phyloP scores from a whole-genome alignment of 2,113 vertebrate genomes.

The Smithornis capensis region DNA sequence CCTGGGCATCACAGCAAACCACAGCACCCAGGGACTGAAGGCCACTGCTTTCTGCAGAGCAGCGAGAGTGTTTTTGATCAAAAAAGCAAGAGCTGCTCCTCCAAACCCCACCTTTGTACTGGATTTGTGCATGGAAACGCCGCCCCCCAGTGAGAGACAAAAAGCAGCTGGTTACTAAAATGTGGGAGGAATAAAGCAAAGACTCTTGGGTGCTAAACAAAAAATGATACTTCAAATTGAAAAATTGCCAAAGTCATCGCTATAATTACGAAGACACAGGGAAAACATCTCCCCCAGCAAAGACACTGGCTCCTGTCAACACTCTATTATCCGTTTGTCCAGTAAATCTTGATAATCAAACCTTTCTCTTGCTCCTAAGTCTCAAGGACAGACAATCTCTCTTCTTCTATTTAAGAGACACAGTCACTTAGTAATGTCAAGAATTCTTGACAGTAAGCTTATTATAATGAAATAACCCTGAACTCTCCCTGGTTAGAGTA shows the following conservation, averaged over 20 bases:
- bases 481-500: not conserved
- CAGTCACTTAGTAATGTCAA: not conserved
- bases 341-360: too few relatives aligned
- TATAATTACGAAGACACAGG: not conserved
- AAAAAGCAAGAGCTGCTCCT: not conserved
- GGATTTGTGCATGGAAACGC: conserved; percentile 38
- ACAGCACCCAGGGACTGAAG: not conserved
- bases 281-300: not conserved
- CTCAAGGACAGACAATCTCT: conserved; percentile 17
- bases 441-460: not conserved
- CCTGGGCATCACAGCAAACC: not conserved
- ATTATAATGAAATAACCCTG: not conserved
- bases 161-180: conserved; percentile 9
- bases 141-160: conserved; percentile 42
- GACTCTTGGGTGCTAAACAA: not conserved
- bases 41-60: not conserved
- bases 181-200: not conserved
- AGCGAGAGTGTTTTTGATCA: not conserved
- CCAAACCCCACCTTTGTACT: not conserved
- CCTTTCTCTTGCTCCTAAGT: not conserved
- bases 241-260: not conserved
- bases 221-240: not conserved
- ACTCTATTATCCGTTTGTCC: too few relatives aligned
- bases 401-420: not conserved
- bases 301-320: not conserved